Conservation (phyloP, 30 jellyfish, hydroid and myxozoan genomes). For the Morbakka virulenta region DNA sequence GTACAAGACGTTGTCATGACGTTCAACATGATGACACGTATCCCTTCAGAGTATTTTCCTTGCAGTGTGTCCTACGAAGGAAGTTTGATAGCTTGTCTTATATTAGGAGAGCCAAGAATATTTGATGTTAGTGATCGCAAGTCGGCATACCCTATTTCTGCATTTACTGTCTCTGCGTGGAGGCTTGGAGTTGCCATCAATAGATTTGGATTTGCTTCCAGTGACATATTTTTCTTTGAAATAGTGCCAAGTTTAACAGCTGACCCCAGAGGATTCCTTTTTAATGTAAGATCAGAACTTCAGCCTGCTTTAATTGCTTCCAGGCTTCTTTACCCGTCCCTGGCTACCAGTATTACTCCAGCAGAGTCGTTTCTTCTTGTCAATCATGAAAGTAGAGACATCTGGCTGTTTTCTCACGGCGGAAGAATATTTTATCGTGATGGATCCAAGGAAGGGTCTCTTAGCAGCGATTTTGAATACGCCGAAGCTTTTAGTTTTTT, state of each 20-base stretch:
- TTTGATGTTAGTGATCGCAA: conserved; percentile 95
- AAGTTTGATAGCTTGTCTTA: conserved; percentile 81
- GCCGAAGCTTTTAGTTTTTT: conserved; percentile 93
- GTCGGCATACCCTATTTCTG: conserved; percentile 98
- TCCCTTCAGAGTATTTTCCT: conserved; percentile 85
- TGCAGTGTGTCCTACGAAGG: conserved; percentile 90
- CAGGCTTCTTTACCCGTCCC: conserved; percentile 92
- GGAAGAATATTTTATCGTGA: conserved; percentile 95
- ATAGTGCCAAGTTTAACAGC: conserved; percentile 91
- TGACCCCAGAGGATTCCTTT: conserved; percentile 94
- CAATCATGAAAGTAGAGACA: conserved; percentile 87
- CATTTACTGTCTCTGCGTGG: conserved; percentile 98
- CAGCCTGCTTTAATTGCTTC: conserved; percentile 99
- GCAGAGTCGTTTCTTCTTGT: conserved; percentile 97
- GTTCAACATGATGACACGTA: conserved; percentile 77
- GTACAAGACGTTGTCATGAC: conserved; percentile 94
- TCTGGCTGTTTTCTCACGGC: conserved; percentile 97
- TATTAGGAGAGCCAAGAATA: conserved; percentile 96
- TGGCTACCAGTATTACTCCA: conserved; percentile 99
- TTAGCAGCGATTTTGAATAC: conserved; percentile 92
- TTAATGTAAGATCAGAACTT: conserved; percentile 90
- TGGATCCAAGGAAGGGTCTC: conserved; percentile 88
- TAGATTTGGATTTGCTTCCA: conserved; percentile 90
- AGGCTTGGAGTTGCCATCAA: conserved; percentile 94
- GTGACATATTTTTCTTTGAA: conserved; percentile 91